These are phyloP conservation scores for Sebastes hopkinsi DNA, from an alignment of 2,797 vertebrate genomes.

Conservation along the genomic window DNA sequence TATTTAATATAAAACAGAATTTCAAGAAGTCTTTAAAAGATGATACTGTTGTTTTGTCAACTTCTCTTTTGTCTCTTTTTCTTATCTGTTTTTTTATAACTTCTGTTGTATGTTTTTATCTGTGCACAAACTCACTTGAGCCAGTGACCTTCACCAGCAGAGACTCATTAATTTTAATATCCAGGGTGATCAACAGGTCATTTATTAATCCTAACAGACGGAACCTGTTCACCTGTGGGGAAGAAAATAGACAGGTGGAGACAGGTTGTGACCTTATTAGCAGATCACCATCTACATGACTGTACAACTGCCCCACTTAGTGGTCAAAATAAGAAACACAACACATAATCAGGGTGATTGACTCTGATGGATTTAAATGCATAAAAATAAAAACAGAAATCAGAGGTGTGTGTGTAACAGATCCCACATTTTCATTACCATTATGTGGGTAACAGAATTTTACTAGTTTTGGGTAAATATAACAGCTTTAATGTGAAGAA, in stretches of 20 bases:
- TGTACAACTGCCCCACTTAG: conserved; percentile 38
- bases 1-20: not conserved
- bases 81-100: too few relatives aligned
- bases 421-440: not conserved
- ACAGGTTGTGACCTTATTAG: not conserved
- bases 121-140: not conserved
- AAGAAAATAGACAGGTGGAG: not conserved
- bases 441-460: not conserved
- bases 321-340: conserved; percentile 19
- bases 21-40: not conserved
- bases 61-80: too few relatives aligned
- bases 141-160: not conserved
- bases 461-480: not conserved
- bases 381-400: not conserved
- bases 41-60: too few relatives aligned
- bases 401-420: not conserved
- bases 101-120: not conserved
- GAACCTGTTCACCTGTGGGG: not conserved
- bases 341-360: not conserved
- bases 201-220: not conserved
- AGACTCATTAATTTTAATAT: not conserved
- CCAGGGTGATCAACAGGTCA: not conserved
- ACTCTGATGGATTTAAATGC: not conserved
- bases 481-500: not conserved
- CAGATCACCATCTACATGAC: not conserved